A percentile compares a stretch with the other conserved stretches of the same genome.
Conservation (phyloP, 2,113 vertebrate genomes). For the Chloebia gouldiae region DNA sequence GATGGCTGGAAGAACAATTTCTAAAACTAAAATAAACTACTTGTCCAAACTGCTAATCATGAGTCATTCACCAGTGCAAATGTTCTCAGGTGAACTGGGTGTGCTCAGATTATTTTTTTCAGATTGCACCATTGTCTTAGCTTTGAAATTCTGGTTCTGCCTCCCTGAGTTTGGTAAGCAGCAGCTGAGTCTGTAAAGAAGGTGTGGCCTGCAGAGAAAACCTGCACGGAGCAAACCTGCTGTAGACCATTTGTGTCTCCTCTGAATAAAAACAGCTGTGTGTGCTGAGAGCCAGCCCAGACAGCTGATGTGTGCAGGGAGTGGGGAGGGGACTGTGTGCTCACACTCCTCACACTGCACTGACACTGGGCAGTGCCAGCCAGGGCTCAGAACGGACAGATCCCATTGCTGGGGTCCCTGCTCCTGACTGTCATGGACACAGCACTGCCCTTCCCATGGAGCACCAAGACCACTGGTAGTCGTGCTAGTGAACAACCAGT, state of each 20-base stretch:
- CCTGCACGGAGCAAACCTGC: neutral
- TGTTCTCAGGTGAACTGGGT: slow-evolving; percentile 31
- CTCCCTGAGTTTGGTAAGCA: neutral
- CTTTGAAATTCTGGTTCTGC: slow-evolving; percentile 48
- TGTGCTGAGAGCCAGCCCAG: neutral
- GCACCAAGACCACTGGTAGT: neutral
- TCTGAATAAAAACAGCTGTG: neutral
- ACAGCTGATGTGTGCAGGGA: neutral
- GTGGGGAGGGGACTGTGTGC: neutral
- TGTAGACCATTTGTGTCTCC: neutral
- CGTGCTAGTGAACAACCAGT: neutral
- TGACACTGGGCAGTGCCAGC: neutral
- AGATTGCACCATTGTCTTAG: slow-evolving; percentile 37
- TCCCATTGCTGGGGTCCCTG: neutral
- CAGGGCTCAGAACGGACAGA: neutral
- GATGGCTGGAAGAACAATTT: neutral
- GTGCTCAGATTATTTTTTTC: slow-evolving; percentile 7
- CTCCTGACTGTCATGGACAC: neutral
- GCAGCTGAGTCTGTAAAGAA: neutral
- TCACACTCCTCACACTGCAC: neutral
- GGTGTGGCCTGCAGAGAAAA: slow-evolving; percentile 23
- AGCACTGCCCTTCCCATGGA: neutral
- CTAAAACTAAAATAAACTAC: neutral
- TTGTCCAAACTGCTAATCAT: neutral
- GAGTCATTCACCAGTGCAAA: neutral